Evolutionary conservation across 2,888 invertebrate species (phyloP).

Genomic region (Imbricaverruca yamaguchii): DNA sequence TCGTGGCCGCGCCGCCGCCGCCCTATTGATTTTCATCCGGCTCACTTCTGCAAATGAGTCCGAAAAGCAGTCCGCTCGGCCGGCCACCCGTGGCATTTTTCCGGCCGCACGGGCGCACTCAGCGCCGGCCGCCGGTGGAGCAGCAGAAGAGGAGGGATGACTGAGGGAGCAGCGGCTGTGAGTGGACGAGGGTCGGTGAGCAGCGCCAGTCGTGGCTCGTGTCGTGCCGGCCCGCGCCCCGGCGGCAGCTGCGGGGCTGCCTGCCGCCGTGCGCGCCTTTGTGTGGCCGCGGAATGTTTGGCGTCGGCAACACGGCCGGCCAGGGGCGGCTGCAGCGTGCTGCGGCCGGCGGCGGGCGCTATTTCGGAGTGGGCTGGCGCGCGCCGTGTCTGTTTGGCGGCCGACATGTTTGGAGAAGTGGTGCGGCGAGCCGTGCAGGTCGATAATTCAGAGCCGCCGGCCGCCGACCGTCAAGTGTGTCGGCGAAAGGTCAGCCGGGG

Average conservation of each 20-base stretch:
- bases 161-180: not conserved
- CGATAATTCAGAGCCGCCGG: conserved; percentile 11
- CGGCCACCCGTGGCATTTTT: not conserved
- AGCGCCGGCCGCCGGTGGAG: not conserved
- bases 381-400: conserved; percentile 1
- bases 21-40: conserved; percentile 24
- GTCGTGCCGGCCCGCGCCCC: not conserved
- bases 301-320: not conserved
- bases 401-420: conserved; percentile 8
- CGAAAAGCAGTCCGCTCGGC: not conserved
- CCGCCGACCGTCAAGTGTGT: not conserved
- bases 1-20: not conserved
- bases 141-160: not conserved
- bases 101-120: not conserved
- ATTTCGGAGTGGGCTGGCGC: not conserved
- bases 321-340: not conserved
- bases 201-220: not conserved
- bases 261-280: not conserved
- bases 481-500: not conserved
- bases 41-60: conserved; percentile 5
- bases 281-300: not conserved
- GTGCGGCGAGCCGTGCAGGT: not conserved
- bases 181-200: not conserved
- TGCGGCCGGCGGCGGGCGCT: not conserved
- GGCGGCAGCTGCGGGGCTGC: not conserved